Percentiles rank a stretch among this genome's conserved stretches.
phyloP scores from a whole-genome alignment of 2,797 vertebrate genomes.

The Muscicapa comitata region DNA sequence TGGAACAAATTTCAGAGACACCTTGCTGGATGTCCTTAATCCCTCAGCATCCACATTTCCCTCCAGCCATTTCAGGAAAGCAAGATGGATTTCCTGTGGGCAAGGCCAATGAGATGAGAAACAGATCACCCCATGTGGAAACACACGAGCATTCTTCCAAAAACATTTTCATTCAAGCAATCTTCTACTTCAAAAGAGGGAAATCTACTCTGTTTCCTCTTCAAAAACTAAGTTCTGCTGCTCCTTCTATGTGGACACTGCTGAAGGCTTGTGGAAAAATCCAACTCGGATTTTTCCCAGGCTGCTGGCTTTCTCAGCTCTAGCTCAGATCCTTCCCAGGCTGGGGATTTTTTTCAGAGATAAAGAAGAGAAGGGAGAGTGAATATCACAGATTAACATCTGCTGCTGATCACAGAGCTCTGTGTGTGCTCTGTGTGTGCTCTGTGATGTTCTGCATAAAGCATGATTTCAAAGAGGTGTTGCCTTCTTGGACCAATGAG shows the following conservation, averaged over 20 bases:
- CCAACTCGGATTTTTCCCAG: no score
- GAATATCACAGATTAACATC: no score
- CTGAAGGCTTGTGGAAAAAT: no score
- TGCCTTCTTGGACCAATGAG: no score
- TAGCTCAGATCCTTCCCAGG: no score
- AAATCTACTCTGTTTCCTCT: not conserved
- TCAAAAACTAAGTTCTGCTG: not conserved
- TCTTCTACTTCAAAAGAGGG: not conserved
- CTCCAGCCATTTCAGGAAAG: conserved; percentile 79
- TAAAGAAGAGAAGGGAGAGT: no score
- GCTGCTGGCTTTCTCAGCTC: no score
- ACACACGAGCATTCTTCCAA: not conserved
- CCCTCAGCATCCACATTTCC: conserved; percentile 68
- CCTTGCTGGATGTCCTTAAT: conserved; percentile 70
- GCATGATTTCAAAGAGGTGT: no score
- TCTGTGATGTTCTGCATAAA: no score
- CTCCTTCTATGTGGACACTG: not conserved
- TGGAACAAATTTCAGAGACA: conserved; percentile 73
- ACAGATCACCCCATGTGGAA: not conserved
- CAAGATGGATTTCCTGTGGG: conserved; percentile 57
- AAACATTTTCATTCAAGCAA: not conserved
- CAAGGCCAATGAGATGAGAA: not conserved
- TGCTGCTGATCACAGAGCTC: no score
- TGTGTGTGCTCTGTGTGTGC: no score
- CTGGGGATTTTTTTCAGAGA: no score